These are phyloP conservation scores for Pelobates cultripes DNA, from an alignment of 2,797 vertebrate species.

Conservation along the genomic window DNA sequence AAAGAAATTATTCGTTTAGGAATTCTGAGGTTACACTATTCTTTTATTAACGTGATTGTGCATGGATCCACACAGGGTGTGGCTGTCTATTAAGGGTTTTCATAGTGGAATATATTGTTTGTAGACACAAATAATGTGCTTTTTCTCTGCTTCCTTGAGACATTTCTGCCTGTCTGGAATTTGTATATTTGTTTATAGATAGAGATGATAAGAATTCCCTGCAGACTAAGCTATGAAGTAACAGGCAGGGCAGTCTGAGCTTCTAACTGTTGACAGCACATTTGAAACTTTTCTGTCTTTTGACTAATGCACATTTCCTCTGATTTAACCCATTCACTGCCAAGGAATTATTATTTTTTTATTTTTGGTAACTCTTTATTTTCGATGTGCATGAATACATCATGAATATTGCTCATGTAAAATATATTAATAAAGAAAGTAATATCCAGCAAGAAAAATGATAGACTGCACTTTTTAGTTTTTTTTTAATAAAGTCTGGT, in stretches of 20 bases:
- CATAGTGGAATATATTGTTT: conserved; percentile 6
- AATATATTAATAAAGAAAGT: too few species aligned
- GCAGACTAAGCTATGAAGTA: conserved; percentile 25
- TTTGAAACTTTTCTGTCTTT: background rate
- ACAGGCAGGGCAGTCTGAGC: conserved; percentile 23
- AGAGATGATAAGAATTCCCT: conserved; percentile 16
- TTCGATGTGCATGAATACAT: too few species aligned
- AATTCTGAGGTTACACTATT: conserved; percentile 16
- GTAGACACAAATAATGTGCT: conserved; percentile 12
- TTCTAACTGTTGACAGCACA: conserved; percentile 28
- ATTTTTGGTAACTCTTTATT: too few species aligned
- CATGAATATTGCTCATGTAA: too few species aligned
- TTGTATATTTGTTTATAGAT: conserved; percentile 54
- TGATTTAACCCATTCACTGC: background rate
- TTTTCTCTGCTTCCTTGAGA: conserved; percentile 39
- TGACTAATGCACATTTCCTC: background rate
- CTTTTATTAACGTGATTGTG: background rate
- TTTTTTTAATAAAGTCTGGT: too few species aligned
- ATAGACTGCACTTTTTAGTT: too few species aligned
- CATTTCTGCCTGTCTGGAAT: conserved; percentile 49
- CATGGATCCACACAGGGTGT: conserved; percentile 25
- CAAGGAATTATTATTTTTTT: too few species aligned
- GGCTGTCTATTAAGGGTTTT: conserved; percentile 37
- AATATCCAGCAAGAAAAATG: too few species aligned
- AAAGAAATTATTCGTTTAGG: conserved; percentile 51